Conservation (phyloP, 2,113 vertebrate species). For the Mohoua ochrocephala region DNA sequence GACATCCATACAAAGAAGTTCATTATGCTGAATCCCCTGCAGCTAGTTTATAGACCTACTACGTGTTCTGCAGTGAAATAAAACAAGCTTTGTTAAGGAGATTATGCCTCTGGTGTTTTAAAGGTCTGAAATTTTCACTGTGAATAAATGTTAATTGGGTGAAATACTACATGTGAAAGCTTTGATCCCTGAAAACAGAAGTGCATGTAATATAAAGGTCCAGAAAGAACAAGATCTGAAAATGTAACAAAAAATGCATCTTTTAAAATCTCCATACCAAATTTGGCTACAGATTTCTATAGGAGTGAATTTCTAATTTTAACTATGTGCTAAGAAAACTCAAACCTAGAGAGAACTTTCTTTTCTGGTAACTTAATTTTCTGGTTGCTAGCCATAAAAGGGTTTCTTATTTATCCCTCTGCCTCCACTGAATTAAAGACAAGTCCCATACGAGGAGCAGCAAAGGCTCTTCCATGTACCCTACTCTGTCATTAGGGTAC, state of each 20-base stretch:
- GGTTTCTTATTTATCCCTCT: background rate
- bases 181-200: background rate
- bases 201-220: background rate
- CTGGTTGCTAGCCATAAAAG: background rate
- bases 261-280: background rate
- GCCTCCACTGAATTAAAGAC: background rate
- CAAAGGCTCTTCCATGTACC: background rate
- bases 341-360: background rate
- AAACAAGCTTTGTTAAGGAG: constrained; percentile 35
- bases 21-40: constrained; percentile 24
- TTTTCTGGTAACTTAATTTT: background rate
- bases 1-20: constrained; percentile 29
- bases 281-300: background rate
- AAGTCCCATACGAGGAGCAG: background rate
- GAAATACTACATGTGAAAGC: background rate
- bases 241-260: background rate
- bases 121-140: background rate
- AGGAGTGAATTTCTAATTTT: background rate
- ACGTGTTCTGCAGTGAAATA: background rate
- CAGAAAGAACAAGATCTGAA: background rate
- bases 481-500: background rate
- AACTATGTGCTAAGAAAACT: background rate
- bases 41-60: background rate
- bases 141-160: background rate
- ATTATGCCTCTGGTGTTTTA: background rate